A percentile compares a stretch with the other conserved stretches of the same genome.
phyloP scores from a whole-genome alignment of 1,140 invertebrate species.

The Chironomus tepperi region DNA sequence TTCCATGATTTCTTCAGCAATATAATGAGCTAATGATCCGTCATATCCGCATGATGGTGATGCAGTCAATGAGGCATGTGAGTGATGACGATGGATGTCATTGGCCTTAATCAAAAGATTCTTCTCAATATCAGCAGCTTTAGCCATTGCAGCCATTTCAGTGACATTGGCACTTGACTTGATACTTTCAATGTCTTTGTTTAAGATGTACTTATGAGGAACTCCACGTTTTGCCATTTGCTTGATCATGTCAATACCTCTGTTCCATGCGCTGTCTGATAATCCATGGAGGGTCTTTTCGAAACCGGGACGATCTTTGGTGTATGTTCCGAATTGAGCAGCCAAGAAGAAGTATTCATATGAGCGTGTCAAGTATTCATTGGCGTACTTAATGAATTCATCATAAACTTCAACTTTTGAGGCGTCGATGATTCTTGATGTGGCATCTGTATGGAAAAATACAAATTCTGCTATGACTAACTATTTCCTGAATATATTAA shows the following conservation, averaged over 20 bases:
- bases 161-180: conserved; percentile 36
- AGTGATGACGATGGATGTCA: conserved; percentile 48
- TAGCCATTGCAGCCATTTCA: conserved; percentile 61
- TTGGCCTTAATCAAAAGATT: conserved; percentile 56
- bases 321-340: conserved; percentile 67
- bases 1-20: conserved; percentile 66
- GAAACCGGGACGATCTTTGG: conserved; percentile 66
- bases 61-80: conserved; percentile 36
- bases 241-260: conserved; percentile 64
- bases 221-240: conserved; percentile 63
- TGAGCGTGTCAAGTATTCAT: conserved; percentile 55
- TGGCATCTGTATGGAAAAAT: neutral
- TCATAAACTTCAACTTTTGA: neutral
- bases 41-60: conserved; percentile 48
- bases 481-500: no score
- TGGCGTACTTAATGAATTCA: conserved; percentile 43
- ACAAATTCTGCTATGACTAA: neutral
- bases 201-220: conserved; percentile 27
- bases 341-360: conserved; percentile 66
- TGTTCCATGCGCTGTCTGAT: conserved; percentile 64
- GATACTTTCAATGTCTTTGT: conserved; percentile 24
- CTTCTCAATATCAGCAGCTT: conserved; percentile 65
- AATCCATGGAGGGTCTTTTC: conserved; percentile 60
- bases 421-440: neutral
- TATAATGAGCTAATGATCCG: conserved; percentile 58